phyloP scores from a whole-genome alignment of 1,140 invertebrate genomes.

The Calosoma granatense region DNA sequence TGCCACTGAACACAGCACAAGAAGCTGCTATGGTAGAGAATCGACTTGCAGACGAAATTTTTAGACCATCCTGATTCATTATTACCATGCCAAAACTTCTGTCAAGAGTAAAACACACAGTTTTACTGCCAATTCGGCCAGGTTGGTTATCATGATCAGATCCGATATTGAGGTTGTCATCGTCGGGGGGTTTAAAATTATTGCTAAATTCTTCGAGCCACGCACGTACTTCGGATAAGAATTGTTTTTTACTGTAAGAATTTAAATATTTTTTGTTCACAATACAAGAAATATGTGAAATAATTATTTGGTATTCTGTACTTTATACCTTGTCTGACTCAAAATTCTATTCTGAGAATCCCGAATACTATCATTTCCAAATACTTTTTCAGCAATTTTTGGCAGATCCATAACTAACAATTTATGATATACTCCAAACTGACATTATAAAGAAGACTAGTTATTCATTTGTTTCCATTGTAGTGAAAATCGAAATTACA shows the following conservation, averaged over 20 bases:
- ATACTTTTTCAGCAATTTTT: background rate
- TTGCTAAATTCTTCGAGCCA: background rate
- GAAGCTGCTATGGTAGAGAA: background rate
- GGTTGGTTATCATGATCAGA: background rate
- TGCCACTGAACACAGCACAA: background rate
- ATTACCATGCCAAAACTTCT: background rate
- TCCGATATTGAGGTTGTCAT: background rate
- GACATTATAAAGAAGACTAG: too few species aligned
- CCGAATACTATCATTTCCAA: background rate
- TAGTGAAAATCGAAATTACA: too few species aligned
- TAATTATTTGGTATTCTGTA: too few species aligned
- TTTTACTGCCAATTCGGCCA: background rate
- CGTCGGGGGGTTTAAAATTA: background rate
- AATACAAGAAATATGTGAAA: too few species aligned
- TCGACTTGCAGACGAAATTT: background rate
- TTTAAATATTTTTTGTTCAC: conserved; percentile 1
- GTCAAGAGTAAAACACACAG: background rate
- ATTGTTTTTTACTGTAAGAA: background rate
- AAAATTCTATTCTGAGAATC: background rate
- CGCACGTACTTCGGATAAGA: background rate
- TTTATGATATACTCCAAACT: too few species aligned
- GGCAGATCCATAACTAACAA: too few species aligned
- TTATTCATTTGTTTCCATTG: too few species aligned
- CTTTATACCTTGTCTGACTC: background rate
- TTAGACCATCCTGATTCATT: background rate